Evolutionary conservation across 2,797 vertebrate genomes (phyloP).

Genomic region (Adrianichthys oophorus): DNA sequence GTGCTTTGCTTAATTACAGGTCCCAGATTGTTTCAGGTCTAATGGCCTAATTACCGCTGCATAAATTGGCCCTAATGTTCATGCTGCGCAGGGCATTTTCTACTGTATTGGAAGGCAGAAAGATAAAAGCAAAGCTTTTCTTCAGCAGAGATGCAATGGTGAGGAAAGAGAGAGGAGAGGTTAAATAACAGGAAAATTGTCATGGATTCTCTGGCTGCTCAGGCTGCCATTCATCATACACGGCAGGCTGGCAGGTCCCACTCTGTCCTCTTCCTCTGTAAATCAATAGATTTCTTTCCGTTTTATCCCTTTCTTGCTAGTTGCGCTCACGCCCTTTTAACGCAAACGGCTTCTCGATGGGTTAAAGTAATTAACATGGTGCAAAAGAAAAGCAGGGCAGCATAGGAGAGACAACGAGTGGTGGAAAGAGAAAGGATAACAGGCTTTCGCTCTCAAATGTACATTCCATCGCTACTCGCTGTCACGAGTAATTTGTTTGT

Average conservation of each 20-base stretch:
- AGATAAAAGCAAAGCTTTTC: constrained; percentile 42
- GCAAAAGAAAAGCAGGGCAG: constrained; percentile 24
- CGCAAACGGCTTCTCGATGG: constrained; percentile 50
- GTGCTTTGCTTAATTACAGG: constrained; percentile 80
- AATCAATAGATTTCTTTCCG: constrained; percentile 20
- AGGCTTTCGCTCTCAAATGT: constrained; percentile 22
- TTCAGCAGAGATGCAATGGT: constrained; percentile 35
- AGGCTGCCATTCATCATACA: constrained; percentile 77
- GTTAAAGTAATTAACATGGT: constrained; percentile 56
- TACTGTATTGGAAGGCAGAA: constrained; percentile 37
- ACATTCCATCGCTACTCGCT: constrained; percentile 57
- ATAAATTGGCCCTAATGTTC: constrained; percentile 78
- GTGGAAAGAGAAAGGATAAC: constrained; percentile 38
- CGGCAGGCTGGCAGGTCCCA: constrained; percentile 57
- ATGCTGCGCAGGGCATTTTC: constrained; percentile 51
- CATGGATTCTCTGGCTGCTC: constrained; percentile 57
- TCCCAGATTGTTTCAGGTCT: constrained; percentile 80
- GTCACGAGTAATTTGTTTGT: constrained; percentile 67
- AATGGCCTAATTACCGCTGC: constrained; percentile 80
- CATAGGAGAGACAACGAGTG: constrained; percentile 7
- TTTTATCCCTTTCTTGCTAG: constrained; percentile 31
- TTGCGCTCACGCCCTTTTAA: constrained; percentile 45
- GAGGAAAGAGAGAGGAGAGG: constrained; percentile 45
- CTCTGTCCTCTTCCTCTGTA: constrained; percentile 43
- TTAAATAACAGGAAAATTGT: constrained; percentile 57